Conservation (phyloP, 2,888 invertebrate genomes). For the Eupithecia exiguata region DNA sequence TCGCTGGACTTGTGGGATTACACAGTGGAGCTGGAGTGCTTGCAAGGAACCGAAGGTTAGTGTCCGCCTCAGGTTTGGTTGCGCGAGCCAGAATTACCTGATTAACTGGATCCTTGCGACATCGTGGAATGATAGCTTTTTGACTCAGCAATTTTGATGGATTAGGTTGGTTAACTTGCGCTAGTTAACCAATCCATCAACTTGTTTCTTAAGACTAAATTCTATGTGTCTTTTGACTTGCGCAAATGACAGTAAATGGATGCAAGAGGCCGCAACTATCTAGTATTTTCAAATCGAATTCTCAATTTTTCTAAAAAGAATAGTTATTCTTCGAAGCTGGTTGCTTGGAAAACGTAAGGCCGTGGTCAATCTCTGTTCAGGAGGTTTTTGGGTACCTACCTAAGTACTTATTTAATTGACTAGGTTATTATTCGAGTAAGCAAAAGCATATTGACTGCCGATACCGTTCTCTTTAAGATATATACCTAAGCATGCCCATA, state of each 20-base stretch:
- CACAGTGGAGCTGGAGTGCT: constrained; percentile 91
- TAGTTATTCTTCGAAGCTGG: not conserved
- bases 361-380: not conserved
- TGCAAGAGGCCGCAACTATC: not conserved
- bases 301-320: not conserved
- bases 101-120: constrained; percentile 5
- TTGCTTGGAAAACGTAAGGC: not conserved
- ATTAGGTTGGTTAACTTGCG: constrained; percentile 1
- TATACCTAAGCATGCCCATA: not conserved
- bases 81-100: constrained; percentile 4
- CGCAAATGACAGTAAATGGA: not conserved
- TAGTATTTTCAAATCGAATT: no score
- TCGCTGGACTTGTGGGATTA: constrained; percentile 94
- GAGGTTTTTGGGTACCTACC: not conserved
- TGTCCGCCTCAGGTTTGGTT: constrained; percentile 31
- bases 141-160: constrained; percentile 7
- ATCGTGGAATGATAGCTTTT: not conserved
- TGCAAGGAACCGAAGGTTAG: constrained; percentile 90
- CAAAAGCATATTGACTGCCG: not conserved
- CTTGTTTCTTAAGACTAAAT: constrained; percentile 11
- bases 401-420: not conserved
- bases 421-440: not conserved
- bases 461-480: not conserved
- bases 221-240: not conserved
- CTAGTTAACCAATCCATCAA: no score